Conservation (phyloP, 2,797 vertebrate species). For the Pseudochromis fuscus region DNA sequence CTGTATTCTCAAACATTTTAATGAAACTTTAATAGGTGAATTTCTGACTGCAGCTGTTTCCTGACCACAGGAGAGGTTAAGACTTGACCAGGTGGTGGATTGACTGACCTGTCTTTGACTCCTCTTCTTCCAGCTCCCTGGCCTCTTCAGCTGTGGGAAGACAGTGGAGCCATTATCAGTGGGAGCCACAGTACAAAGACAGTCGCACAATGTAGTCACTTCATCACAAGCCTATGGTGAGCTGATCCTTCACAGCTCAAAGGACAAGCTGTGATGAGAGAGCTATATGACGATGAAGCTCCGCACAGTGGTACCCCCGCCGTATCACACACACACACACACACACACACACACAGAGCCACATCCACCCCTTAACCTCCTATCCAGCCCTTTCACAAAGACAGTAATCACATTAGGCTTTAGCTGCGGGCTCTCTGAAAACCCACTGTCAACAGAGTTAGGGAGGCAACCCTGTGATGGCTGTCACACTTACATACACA, state of each 20-base stretch:
- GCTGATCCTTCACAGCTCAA: conserved; percentile 74
- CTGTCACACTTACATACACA: conserved; percentile 67
- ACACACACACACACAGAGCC: conserved; percentile 25
- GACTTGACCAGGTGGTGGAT: conserved; percentile 56
- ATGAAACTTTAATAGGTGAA: neutral
- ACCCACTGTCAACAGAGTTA: conserved; percentile 74
- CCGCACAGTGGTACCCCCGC: conserved; percentile 41
- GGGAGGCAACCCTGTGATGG: conserved; percentile 65
- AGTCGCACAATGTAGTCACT: conserved; percentile 60
- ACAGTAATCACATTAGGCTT: conserved; percentile 83
- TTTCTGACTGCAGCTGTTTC: conserved; percentile 17
- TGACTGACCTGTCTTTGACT: conserved; percentile 91
- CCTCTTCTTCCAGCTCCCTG: conserved; percentile 90
- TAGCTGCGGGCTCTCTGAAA: conserved; percentile 75
- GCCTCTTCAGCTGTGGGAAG: conserved; percentile 88
- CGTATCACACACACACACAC: conserved; percentile 22
- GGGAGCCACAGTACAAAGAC: conserved; percentile 60
- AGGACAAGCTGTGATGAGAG: conserved; percentile 70
- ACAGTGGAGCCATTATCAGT: conserved; percentile 74
- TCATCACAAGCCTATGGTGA: conserved; percentile 70
- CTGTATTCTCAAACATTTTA: neutral
- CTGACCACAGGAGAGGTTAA: conserved; percentile 19
- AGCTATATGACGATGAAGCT: conserved; percentile 57
- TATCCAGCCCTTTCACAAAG: conserved; percentile 73
- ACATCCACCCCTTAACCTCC: conserved; percentile 69